Evolutionary conservation across 2,888 invertebrate genomes (phyloP), one percentile per base, ranked within the genome.

Genomic region (Carabus problematicus): DNA sequence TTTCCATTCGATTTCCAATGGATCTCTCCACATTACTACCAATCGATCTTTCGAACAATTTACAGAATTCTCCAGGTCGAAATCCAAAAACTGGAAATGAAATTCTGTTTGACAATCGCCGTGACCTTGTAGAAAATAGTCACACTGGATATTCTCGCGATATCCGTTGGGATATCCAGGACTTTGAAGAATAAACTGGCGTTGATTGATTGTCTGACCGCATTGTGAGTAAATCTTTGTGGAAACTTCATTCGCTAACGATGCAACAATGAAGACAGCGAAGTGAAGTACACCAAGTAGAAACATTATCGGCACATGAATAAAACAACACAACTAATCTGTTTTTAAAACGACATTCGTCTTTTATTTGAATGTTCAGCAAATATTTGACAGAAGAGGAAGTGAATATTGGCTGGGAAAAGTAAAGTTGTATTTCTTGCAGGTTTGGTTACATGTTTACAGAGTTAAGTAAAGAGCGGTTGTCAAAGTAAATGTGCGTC

Each of bases 41-140:
- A 88, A 74, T 69, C 84, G 82, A 76, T 86, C 86, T 47, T 82
- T 81, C 4, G 74, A 75, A 76, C 88, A 88, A 70, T 83, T 83
- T 6, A 76, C 72, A 3, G 86, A 84, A 0, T 81, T 70, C 72
- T 82, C 82, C 47, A 88, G 71, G 69, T 82, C 76, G 72, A 88
- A 88, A 75, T 87, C 84, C 49, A 87, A 75, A 74, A 88, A 87
- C 73, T 85, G 83, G 40, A 88, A 78, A 70, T 84, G 82, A 74
- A 84, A 87, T 56, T 82, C 79, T 58, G 83, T 84, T 11, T 84
- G 80, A 72, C 87, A 87, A 6, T 79, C 72, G 60, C 77, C 79
- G 3, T 82, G 82, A 1, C 85, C 85, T 68, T 82, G 83, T 19
- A 88, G 75, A 3, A 80, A 78, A 73, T 84, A 87, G 72, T 83